phyloP scores from a whole-genome alignment of 2,888 invertebrate genomes.

The Ethmia dodecea region DNA sequence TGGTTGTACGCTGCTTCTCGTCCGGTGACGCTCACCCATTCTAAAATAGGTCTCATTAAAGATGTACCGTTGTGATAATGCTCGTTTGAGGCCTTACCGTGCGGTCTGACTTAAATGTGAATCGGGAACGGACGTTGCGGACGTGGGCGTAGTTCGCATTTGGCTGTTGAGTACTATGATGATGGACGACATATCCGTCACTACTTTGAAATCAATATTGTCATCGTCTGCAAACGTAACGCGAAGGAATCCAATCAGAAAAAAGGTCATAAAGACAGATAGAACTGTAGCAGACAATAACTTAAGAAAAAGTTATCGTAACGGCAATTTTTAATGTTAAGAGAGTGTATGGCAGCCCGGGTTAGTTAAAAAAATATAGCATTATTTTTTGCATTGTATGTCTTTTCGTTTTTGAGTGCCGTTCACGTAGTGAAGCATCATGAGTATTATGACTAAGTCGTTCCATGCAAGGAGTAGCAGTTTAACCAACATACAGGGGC shows the following conservation, averaged over 20 bases:
- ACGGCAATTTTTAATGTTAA: too few species aligned
- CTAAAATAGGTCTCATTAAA: conserved; percentile 43
- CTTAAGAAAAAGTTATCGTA: too few species aligned
- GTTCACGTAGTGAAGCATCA: conserved; percentile 15
- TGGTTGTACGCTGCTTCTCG: conserved; percentile 31
- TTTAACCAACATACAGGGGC: conserved; percentile 21
- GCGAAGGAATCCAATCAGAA: too few species aligned
- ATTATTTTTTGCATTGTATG: neutral
- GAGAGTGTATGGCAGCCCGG: too few species aligned
- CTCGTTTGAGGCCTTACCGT: conserved; percentile 13
- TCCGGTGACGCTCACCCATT: conserved; percentile 37
- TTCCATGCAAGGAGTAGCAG: conserved; percentile 23
- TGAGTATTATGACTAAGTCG: conserved; percentile 27
- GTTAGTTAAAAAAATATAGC: too few species aligned
- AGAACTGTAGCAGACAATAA: too few species aligned
- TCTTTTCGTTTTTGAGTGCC: conserved; percentile 2
- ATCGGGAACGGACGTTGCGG: conserved; percentile 18
- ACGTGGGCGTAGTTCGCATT: conserved; percentile 21
- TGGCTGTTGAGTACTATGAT: conserved; percentile 22
- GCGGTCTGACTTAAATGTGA: conserved; percentile 18
- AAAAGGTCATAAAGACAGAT: too few species aligned
- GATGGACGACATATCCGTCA: conserved; percentile 20
- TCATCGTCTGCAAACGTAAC: too few species aligned
- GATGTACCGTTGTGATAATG: conserved; percentile 33
- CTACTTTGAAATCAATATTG: conserved; percentile 7